Base-by-base conservation (phyloP, 2,888 invertebrate species). In the Nebria brevicollis region DNA sequence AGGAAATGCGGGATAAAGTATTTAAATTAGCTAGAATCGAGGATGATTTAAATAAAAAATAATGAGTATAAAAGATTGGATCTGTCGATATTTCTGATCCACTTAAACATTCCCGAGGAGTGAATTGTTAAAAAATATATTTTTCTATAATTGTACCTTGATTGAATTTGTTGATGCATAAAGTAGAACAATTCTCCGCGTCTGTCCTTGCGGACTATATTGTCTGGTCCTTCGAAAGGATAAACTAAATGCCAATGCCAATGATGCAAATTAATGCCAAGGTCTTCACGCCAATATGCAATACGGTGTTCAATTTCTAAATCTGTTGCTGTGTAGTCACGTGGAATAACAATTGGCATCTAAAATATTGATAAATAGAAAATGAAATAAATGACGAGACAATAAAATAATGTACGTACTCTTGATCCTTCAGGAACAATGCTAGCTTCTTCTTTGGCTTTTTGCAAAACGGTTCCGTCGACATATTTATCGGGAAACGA, bases 221-320 rank as follows among this genome's bases (percentile, higher is more conserved):
- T 88, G 68, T 84, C 84, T 0, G 92, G 89, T 0, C 93, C 92
- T 84, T 94, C 93, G 88, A 94, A 94, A 0, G 96, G 96, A 88
- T 96, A 96, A 1, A 96, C 96, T 84, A 96, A 91, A 88, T 97
- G 96, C 96, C 96, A 96, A 87, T 96, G 96, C 96, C 96, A 97
- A 87, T 97, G 96, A 87, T 96, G 96, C 77, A 95, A 93, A 89
- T 96, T 96, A 84, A 96, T 91, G 83, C 95, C 96, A 82, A 96
- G 90, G 88, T 96, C 96, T 87, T 96, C 96, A 66, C 96, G 92
- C 92, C 95, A 96, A 89, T 96, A 97, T 43, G 95, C 94, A 82
- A 95, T 88, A 6, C 94, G 92, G 87, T 96, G 96, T 85, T 97
- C 96, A 0, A 93, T 93, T 85, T 96, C 95, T 3, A 91, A 86